Evolutionary conservation across 1,140 invertebrate species (phyloP), one percentile per base, ranked within the genome.

Genomic region (Ooceraea biroi): DNA sequence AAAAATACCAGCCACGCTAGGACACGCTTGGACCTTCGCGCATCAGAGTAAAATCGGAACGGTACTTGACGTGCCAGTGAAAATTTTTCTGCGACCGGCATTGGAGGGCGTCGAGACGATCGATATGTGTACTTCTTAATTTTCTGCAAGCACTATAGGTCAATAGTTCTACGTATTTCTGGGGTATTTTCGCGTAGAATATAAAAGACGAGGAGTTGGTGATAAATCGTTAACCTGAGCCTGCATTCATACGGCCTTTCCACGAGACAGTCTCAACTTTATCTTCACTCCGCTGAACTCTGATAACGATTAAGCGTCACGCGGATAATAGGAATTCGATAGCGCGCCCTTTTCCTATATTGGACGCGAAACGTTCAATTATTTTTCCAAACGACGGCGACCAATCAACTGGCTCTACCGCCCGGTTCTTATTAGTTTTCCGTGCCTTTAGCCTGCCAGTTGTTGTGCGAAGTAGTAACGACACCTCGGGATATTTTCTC

Each of bases 201-300:
- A 50, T 61, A 55, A 57, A 25, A 58, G 50, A 71, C 60, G 68
- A 71, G 46, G 27, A 60, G 68, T 65, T 48, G 25, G 78, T 84
- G 88, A 87, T 90, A 89, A 90, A 90, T 90, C 80, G 85, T 89
- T 85, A 60, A 83, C 65, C 71, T 68, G 57, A 55, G 69, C 57
- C 63, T 77, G 66, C 74, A 89, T 89, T 86, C 85, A 83, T 89
- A 83, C 71, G 58, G 30, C 63, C 77, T 84, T 82, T 84, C 82
- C 68, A 84, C 48, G 52, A 44, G 27, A 71, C 48, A 48, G 25
- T 71, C 44, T 46, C 22, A 52, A 72, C 63, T 58, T 84, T 85
- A 78, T 78, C 68, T 74, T 36, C 22, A 36, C 58, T 36, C 22
- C 41, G 52, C 22, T 63, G 60, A 80, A 82, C 63, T 77, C 77